Percentiles rank a stretch among this genome's conserved stretches.
phyloP scores from a whole-genome alignment of 1,140 invertebrate species.

The Acromyrmex echinatior region DNA sequence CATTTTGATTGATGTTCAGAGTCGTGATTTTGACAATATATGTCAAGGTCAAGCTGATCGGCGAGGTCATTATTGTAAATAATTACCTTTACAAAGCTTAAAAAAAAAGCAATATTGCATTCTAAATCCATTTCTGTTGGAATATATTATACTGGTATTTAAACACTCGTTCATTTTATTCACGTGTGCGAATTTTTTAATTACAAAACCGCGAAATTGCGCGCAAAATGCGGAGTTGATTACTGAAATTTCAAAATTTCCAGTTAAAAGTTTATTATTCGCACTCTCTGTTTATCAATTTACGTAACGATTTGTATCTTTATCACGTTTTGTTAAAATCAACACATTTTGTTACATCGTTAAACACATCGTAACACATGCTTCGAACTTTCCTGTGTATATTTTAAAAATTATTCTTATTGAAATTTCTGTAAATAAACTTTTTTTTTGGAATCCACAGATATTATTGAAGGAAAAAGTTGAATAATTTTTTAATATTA shows the following conservation, averaged over 20 bases:
- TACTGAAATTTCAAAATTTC: conserved; percentile 3
- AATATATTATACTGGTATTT: neutral
- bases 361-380: neutral
- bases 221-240: conserved; percentile 1
- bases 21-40: no score
- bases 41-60: no score
- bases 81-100: neutral
- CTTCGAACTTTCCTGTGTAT: neutral
- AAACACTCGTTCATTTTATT: neutral
- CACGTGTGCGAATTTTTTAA: conserved; percentile 21
- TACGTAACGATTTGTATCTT: neutral
- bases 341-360: neutral
- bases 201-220: neutral
- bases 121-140: conserved; percentile 9
- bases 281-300: conserved; percentile 11
- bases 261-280: conserved; percentile 20
- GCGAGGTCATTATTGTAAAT: no score
- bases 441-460: neutral
- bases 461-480: neutral
- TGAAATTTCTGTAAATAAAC: neutral
- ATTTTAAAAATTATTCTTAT: neutral
- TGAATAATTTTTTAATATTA: neutral
- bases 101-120: conserved; percentile 19
- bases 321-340: neutral
- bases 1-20: no score